Percentiles rank a stretch among this genome's conserved stretches.
Evolutionary conservation across 2,113 vertebrate genomes (phyloP).

Genomic region (Todiramphus chloris): DNA sequence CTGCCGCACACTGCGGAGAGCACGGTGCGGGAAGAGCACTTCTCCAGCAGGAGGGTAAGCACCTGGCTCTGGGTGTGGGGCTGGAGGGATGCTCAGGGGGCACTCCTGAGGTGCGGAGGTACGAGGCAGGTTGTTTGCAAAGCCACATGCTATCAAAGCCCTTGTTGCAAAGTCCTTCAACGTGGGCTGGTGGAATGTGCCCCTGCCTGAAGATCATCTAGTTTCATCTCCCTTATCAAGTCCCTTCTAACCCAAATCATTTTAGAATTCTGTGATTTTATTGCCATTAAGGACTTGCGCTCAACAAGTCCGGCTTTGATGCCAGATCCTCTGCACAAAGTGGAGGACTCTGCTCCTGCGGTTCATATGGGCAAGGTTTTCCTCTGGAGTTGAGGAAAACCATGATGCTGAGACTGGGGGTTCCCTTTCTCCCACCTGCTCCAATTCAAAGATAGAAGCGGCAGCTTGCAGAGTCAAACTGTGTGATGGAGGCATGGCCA

Average conservation of each 20-base stretch:
- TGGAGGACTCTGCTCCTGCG: background rate
- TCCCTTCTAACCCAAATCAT: background rate
- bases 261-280: background rate
- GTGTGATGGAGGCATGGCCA: background rate
- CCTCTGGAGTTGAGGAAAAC: background rate
- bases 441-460: background rate
- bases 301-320: background rate
- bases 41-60: slow-evolving; percentile 89
- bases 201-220: background rate
- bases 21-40: slow-evolving; percentile 85
- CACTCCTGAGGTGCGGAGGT: background rate
- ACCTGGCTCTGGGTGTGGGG: fast-evolving
- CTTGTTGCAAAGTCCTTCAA: background rate
- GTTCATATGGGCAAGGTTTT: background rate
- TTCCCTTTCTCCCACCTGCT: background rate
- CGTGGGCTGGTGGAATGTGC: too few relatives aligned
- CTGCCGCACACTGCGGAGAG: slow-evolving; percentile 86
- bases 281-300: background rate
- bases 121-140: background rate
- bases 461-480: background rate
- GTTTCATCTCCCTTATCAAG: background rate
- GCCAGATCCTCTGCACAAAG: background rate
- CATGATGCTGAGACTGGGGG: fast-evolving
- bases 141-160: background rate
- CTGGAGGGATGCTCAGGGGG: background rate